These are phyloP conservation scores for Picus viridis DNA, from an alignment of 2,797 vertebrate genomes.

Conservation along the genomic window DNA sequence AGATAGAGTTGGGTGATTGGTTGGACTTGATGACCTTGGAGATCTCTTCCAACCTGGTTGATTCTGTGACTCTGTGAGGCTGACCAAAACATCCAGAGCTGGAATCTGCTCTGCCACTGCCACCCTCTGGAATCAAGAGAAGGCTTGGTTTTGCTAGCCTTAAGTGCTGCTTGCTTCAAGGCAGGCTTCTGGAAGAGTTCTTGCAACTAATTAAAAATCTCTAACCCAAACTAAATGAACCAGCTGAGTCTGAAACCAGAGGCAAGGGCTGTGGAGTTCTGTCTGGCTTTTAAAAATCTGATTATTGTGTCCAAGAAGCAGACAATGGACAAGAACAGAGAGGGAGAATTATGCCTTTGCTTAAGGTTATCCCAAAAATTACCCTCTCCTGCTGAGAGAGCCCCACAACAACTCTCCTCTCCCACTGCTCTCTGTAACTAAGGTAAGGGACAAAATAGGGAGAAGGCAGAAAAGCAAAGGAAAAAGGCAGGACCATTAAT, in stretches of 20 bases:
- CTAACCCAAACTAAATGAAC: neutral
- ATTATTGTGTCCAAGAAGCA: neutral
- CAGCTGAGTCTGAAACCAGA: neutral
- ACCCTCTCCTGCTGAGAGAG: neutral
- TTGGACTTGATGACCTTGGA: no score
- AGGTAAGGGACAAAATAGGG: slow-evolving; percentile 4
- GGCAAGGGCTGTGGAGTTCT: neutral
- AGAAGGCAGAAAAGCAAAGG: slow-evolving; percentile 29
- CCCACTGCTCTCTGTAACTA: neutral
- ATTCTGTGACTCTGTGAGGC: neutral
- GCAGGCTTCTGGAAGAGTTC: neutral
- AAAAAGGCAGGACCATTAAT: slow-evolving; percentile 14
- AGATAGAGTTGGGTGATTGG: no score
- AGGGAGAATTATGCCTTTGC: neutral
- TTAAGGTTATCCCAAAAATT: neutral
- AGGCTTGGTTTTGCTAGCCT: neutral
- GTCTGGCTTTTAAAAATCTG: neutral
- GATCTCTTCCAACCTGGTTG: no score
- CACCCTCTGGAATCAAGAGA: neutral
- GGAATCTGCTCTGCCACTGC: neutral
- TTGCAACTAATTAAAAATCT: neutral
- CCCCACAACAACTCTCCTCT: neutral
- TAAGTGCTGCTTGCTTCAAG: neutral
- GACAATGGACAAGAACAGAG: neutral
- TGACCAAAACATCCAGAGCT: neutral